Base-by-base conservation (phyloP, 2,888 invertebrate species). In the Leptogaster cylindrica region DNA sequence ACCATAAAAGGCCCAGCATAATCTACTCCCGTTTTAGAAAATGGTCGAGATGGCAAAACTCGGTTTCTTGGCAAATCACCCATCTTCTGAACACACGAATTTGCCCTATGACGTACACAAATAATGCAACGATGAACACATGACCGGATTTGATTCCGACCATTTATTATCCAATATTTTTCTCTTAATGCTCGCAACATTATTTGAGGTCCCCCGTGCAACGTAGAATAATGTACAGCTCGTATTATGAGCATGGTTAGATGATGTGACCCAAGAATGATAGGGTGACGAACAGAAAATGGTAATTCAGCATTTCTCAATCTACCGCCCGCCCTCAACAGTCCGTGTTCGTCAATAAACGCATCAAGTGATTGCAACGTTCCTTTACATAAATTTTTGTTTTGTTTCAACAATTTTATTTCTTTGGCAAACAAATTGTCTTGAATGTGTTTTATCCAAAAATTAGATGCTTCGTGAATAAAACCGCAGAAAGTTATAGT, bases 151-250 rank as follows among this genome's bases (percentile, higher is more conserved):
- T 39, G 10, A 18, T 58, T 70, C 44, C 55, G 28, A 23, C 55
- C 70, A 8, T 67, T 48, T 14, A 72, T 61, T 10, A 71, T 71
- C 73, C 74, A 74, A 68, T 68, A 74, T 65, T 68, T 55, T 27
- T 65, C 39, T 14, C 73, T 50, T 3, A 74, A 10, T 8, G n/a
- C 25, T 12, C 33, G n/a, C 25, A 73, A 23, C 27, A 70, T 51
- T 33, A 65, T 14, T 41, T 73, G 72, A n/a, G 70, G 14, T 8
- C 71, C 73, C 28, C 71, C 71, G 70, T 74, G 73, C 7, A 70
- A 41, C 64, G 50, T 41, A 20, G 5, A 44, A 16, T 14, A 14
- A 12, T 44, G 44, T 1, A 3, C 16, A 44, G n/a, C 5, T 44
- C 44, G 2, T n/a, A 44, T 44, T 44, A 44, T 36, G 14, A 36